Evolutionary conservation across 2,797 vertebrate genomes (phyloP).

Genomic region (Aphelocoma californica): DNA sequence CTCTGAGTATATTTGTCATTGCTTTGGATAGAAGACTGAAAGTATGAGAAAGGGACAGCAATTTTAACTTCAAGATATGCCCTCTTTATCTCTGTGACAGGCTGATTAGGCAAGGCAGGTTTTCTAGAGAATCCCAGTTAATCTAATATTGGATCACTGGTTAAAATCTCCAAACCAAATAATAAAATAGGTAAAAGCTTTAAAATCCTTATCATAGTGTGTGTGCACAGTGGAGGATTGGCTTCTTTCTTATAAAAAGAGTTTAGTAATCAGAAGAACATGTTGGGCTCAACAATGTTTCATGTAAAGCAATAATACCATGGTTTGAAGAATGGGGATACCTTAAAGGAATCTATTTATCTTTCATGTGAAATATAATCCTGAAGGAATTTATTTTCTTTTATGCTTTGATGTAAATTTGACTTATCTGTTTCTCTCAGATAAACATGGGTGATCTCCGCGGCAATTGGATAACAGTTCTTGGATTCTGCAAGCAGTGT

Average conservation of each 20-base stretch:
- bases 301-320: fast-evolving
- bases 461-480: not conserved
- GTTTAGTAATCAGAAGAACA: not conserved
- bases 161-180: not conserved
- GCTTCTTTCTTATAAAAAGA: not conserved
- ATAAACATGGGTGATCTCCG: not conserved
- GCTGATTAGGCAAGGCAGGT: not conserved
- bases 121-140: not conserved
- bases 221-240: not conserved
- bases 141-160: not conserved
- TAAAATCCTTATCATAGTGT: fast-evolving
- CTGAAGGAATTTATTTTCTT: not conserved
- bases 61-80: not conserved
- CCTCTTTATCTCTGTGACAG: not conserved
- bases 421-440: not conserved
- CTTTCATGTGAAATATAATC: not conserved
- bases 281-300: not conserved
- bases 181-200: not conserved
- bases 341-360: not conserved
- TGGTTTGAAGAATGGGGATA: not conserved
- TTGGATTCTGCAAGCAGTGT: not conserved
- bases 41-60: not conserved
- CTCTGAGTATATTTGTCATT: not conserved
- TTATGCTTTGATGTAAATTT: not conserved
- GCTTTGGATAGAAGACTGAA: not conserved